phyloP scores from a whole-genome alignment of 2,888 invertebrate genomes.

The Ellobium chinense region DNA sequence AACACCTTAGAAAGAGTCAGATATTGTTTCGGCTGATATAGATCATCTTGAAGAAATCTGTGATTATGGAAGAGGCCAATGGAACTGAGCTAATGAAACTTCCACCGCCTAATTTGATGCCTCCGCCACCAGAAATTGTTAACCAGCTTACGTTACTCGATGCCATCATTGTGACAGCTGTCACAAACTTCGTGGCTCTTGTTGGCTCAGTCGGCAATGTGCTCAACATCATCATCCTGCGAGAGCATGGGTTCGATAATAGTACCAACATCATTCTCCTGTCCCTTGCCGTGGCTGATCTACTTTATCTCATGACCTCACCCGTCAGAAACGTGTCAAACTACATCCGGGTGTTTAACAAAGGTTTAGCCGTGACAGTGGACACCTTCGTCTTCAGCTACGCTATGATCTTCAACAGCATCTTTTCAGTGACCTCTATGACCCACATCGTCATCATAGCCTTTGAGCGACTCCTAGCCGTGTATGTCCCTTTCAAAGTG shows the following conservation, averaged over 20 bases:
- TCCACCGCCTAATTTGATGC: background rate
- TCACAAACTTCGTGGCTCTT: background rate
- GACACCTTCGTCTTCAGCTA: background rate
- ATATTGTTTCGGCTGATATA: no score
- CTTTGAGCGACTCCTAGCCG: background rate
- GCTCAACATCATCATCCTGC: background rate
- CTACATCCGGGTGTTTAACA: background rate
- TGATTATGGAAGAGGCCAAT: background rate
- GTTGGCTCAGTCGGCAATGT: background rate
- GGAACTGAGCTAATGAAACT: background rate
- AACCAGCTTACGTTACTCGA: background rate
- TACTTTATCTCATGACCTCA: background rate
- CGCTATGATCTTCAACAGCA: background rate
- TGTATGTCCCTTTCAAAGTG: slow-evolving; percentile 7
- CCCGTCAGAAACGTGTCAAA: slow-evolving; percentile 1
- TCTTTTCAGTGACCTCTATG: background rate
- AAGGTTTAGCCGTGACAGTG: background rate
- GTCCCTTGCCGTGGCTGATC: slow-evolving; percentile 18
- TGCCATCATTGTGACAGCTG: background rate
- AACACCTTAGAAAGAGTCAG: no score
- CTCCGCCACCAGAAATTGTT: background rate
- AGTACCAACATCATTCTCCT: slow-evolving; percentile 4
- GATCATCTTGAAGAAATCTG: background rate
- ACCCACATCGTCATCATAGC: slow-evolving; percentile 8
- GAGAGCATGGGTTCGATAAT: background rate